phyloP scores from a whole-genome alignment of 1,140 invertebrate species.

The Papilio polyxenes region DNA sequence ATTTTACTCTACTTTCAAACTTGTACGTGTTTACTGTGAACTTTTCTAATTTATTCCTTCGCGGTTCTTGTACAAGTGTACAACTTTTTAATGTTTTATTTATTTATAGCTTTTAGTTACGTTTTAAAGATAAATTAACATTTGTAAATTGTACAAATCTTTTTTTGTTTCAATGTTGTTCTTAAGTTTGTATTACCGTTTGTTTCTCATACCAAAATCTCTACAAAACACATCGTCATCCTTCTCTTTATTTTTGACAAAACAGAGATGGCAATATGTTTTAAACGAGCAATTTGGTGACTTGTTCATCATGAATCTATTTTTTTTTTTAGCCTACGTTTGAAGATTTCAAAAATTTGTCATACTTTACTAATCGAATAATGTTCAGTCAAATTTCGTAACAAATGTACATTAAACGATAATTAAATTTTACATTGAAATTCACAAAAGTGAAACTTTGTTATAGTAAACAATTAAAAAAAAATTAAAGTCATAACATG shows the following conservation, averaged over 20 bases:
- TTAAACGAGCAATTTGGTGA: too few relatives aligned
- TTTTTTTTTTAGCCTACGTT: too few relatives aligned
- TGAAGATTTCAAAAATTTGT: too few relatives aligned
- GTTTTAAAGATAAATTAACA: not conserved
- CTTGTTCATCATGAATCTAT: too few relatives aligned
- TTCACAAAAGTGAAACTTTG: not conserved
- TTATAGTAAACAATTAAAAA: not conserved
- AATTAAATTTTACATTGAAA: not conserved
- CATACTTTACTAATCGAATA: too few relatives aligned
- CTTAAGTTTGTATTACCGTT: too few relatives aligned
- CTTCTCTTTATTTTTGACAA: too few relatives aligned
- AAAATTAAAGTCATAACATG: not conserved
- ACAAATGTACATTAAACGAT: not conserved
- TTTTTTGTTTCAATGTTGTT: not conserved
- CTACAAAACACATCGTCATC: too few relatives aligned
- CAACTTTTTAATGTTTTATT: conserved; percentile 48
- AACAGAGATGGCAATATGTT: too few relatives aligned
- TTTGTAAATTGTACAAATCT: not conserved
- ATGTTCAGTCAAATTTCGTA: too few relatives aligned
- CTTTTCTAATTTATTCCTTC: conserved; percentile 62
- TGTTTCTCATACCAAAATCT: too few relatives aligned
- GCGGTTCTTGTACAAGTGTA: conserved; percentile 33
- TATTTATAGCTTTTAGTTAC: conserved; percentile 48
- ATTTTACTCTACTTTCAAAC: conserved; percentile 42
- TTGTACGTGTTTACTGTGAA: conserved; percentile 51